These are phyloP conservation scores for Ichneumoninae sp. DNA, from an alignment of 2,888 invertebrate species.

Conservation along the genomic window DNA sequence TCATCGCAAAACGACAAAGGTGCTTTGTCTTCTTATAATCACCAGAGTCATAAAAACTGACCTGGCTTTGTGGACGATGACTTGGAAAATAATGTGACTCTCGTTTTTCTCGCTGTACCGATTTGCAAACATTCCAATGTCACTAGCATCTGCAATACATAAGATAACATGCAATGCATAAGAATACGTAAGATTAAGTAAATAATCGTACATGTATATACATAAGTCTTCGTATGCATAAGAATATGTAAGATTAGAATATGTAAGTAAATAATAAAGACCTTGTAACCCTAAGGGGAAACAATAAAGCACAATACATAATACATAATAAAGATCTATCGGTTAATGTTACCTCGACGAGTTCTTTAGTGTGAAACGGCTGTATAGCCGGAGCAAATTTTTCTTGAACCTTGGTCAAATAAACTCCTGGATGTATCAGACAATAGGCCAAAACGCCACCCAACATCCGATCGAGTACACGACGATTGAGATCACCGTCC, in stretches of 20 bases:
- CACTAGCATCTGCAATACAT: slow-evolving; percentile 85
- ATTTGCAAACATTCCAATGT: slow-evolving; percentile 86
- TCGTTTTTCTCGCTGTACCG: slow-evolving; percentile 80
- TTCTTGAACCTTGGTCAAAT: slow-evolving; percentile 85
- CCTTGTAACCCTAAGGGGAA: no score
- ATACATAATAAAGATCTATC: slow-evolving; percentile 25
- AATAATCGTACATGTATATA: neutral
- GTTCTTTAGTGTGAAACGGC: slow-evolving; percentile 87
- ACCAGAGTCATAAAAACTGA: slow-evolving; percentile 73
- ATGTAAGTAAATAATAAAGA: slow-evolving; percentile 4
- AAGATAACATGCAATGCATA: no score
- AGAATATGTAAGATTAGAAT: no score
- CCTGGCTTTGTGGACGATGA: slow-evolving; percentile 81
- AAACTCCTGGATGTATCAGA: slow-evolving; percentile 87
- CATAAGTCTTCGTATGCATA: no score
- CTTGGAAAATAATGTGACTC: slow-evolving; percentile 85
- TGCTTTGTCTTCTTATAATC: neutral
- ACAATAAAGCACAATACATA: no score
- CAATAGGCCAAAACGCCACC: slow-evolving; percentile 89
- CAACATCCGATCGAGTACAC: slow-evolving; percentile 89
- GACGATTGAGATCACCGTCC: slow-evolving; percentile 89
- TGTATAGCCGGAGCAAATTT: slow-evolving; percentile 88
- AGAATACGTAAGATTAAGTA: neutral
- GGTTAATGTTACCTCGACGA: slow-evolving; percentile 86
- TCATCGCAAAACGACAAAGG: neutral